Evolutionary conservation across 2,113 vertebrate species (phyloP), one percentile per base, ranked within the genome.

Genomic region (Tretioscincus oriximinensis): DNA sequence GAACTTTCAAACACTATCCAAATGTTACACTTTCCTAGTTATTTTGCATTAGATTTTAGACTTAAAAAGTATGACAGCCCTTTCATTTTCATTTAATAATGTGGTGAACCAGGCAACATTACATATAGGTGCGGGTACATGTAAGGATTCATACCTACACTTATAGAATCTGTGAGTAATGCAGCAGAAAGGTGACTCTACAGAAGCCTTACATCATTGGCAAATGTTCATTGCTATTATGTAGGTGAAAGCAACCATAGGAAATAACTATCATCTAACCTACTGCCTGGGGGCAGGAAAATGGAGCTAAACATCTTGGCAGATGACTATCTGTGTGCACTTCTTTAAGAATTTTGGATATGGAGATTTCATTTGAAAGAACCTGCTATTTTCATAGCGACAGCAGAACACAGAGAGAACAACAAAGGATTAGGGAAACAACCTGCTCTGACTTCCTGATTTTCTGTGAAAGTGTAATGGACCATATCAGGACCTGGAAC

Each of bases 191-290:
- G 63, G 66, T 54, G 61, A 26, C 28, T 71, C 16, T 70, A 51
- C 26, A 61, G 63, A 16, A 45, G 41, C 54, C 45, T 16, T 54
- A 58, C 28, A 67, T 61, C 58, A 81, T 76, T 76, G 73, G 49
- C 70, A 76, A 76, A 70, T 76, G 26, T 64, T 26, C 31, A 69
- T 47, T 61, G 73, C 66, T 66, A 69, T 82, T 82, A 66, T 76
- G 68, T 41, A 82, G 80, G 73, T 76, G 73, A 82, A 82, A 18
- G 54, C 66, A 82, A 76, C 49, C 80, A 76, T 76, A 81, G 70
- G 51, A 81, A 81, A 76, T 61, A 73, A 81, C 79, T n/a, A 73
- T 58, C 28, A 66, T 58, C 14, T 58, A 58, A 73, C 47, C 70
- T 26, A n/a, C 26, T 51, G 70, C 70, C 70, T n/a, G 49, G 51